Base-by-base conservation (phyloP, 2,113 vertebrate species). In the Peucedramus taeniatus region DNA sequence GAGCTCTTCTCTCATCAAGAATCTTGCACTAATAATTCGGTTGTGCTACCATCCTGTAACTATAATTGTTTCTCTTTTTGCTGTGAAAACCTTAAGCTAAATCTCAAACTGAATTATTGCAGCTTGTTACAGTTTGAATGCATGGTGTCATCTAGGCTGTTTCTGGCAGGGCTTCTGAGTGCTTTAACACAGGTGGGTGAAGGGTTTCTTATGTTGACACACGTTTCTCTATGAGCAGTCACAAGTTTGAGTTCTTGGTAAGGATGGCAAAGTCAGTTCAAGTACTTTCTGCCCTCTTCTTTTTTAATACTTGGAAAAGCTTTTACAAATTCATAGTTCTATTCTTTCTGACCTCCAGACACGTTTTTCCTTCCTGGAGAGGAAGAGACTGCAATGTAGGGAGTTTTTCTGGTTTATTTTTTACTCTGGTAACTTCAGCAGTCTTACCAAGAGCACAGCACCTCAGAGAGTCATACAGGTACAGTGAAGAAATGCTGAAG, bases 141-240 rank as follows among this genome's bases (percentile, higher is more conserved):
- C 0, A 0, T 66, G 22, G 5, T 26, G 1, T 61, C n/a, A 81
- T 81, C 47, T 18, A 75, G n/a, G 9, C 61, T 70, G 24, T 35
- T 39, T 82, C 47, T 86, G 39, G 8, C 24, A 57, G 13, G 26
- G 14, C 31, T 92, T 63, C 66, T 47, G 56, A 9, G 31, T 71
- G 19, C 33, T 47, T 74, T 59, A 78, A 60, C 39, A 40, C 14
- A 23, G 22, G 16, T 87, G 28, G 44, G 15, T 0, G 4, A 54
- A 27, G 19, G 6, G 12, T 75, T 83, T 82, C 33, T 64, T 68
- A 47, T 76, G 27, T 40, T 72, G 64, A 27, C 40, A 40, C 0
- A 0, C 1, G 1, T 81, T 83, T 76, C 15, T 57, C 39, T 42
- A 3, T 18, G 60, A 2, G 3, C 33, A 78, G 17, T 40, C 82